Evolutionary conservation across 1,140 invertebrate species (phyloP), one percentile per base, ranked within the genome.

Genomic region (Copidosoma floridanum): DNA sequence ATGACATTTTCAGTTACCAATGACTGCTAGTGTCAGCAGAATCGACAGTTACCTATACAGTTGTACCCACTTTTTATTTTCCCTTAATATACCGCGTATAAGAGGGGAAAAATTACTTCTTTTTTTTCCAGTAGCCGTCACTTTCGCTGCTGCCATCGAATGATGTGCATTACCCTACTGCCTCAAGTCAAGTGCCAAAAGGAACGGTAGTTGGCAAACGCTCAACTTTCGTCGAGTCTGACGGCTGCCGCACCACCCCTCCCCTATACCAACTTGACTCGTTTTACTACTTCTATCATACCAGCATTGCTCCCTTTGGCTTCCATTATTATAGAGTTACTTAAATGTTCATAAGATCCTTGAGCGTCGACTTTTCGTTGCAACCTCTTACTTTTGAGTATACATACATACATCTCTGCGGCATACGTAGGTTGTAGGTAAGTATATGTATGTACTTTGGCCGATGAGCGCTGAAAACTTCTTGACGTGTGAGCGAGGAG

Each of bases 321-420:
- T 67, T 68, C 57, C 70, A 73, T 72, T 71, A 72, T 64, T 71
- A 72, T 64, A 43, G 58, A 70, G 66, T 71, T 67, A 67, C 67
- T 72, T 66, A 71, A 72, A 70, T 64, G 63, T 71, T 72, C 65
- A 62, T 71, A 55, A 68, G 61, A 62, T 38, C 61, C 53, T 64
- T n/a, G n/a, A n/a, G n/a, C n/a, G n/a, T n/a, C 40, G 43, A 62
- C 44, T 58, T 66, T 68, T 41, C 24, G 38, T 12, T 21, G 18
- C 26, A n/a, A n/a, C n/a, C n/a, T n/a, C n/a, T 50, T 50, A 27
- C 47, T 50, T 18, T 18, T 23, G 14, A 29, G 11, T 27, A 2
- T 32, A 64, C 48, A 55, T 47, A 67, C 51, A 43, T 44, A 59
- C 43, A 38, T 37, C 61, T 37, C 48, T 66, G 59, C 60, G 50